Percentiles rank a stretch among this genome's conserved stretches.
phyloP scores from a whole-genome alignment of 2,888 invertebrate species.

The Ptilodon capucinus region DNA sequence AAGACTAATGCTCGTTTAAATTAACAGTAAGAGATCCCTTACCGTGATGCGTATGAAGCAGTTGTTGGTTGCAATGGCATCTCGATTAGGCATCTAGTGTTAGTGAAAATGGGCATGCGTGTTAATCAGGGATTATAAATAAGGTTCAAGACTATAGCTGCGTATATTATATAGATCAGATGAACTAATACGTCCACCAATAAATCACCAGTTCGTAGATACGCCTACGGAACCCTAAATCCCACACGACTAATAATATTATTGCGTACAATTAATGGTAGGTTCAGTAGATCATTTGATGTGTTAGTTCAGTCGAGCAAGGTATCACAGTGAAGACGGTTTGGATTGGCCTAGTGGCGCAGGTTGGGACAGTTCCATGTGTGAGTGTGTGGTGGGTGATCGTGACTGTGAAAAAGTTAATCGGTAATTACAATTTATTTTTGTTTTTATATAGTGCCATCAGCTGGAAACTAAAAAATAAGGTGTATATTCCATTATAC shows the following conservation, averaged over 20 bases:
- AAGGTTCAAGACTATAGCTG: too few relatives aligned
- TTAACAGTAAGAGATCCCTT: too few relatives aligned
- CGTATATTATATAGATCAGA: too few relatives aligned
- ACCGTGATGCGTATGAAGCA: too few relatives aligned
- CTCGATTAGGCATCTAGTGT: too few relatives aligned
- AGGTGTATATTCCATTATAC: too few relatives aligned
- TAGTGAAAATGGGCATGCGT: too few relatives aligned
- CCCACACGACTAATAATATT: background rate
- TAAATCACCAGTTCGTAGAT: background rate
- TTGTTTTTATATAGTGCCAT: background rate
- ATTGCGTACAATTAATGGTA: background rate
- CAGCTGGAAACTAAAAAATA: too few relatives aligned
- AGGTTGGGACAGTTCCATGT: background rate
- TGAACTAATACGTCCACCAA: too few relatives aligned
- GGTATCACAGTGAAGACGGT: background rate
- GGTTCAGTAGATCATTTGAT: background rate
- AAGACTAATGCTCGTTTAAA: too few relatives aligned
- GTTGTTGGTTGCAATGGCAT: too few relatives aligned
- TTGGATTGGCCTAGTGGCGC: background rate
- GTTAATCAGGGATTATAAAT: too few relatives aligned
- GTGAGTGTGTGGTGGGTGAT: background rate
- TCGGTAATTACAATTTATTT: background rate
- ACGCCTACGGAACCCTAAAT: background rate
- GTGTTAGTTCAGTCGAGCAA: background rate
- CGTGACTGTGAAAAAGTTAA: background rate